A percentile compares a stretch with the other conserved stretches of the same genome.
Evolutionary conservation across 37 sponge, comb jelly and placozoan species (phyloP).

Genomic region (Dysidea cf. avara): DNA sequence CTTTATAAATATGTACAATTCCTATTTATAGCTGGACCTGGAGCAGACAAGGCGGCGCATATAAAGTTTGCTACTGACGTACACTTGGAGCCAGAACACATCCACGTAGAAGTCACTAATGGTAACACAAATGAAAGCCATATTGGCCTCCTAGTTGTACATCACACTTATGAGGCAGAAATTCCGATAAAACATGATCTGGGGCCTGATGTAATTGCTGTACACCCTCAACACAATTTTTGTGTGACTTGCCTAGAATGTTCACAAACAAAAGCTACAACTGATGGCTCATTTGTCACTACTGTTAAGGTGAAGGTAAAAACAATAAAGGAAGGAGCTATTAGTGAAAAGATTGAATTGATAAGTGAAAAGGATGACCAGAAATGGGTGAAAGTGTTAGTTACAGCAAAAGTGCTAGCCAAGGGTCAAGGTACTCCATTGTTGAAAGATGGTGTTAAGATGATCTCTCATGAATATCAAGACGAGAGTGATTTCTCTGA

Average conservation of each 20-base stretch:
- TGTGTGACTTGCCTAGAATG: constrained; percentile 34
- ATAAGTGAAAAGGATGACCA: constrained; percentile 12
- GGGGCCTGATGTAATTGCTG: constrained; percentile 30
- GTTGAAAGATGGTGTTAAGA: constrained; percentile 65
- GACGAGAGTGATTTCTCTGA: constrained; percentile 69
- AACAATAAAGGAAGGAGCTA: constrained; percentile 68
- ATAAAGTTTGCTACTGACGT: constrained; percentile 55
- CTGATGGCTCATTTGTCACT: constrained; percentile 17
- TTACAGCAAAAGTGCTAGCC: constrained; percentile 63
- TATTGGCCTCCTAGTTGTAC: constrained; percentile 59
- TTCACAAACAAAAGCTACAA: background rate
- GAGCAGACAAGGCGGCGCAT: constrained; percentile 2
- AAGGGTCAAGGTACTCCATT: constrained; percentile 69
- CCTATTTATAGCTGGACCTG: too few species aligned
- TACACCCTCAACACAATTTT: constrained; percentile 52
- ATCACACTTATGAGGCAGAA: constrained; percentile 69
- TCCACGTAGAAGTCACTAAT: constrained; percentile 34
- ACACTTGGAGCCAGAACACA: constrained; percentile 58
- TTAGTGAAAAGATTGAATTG: constrained; percentile 58
- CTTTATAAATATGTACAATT: too few species aligned
- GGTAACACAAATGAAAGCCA: constrained; percentile 54
- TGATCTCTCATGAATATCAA: constrained; percentile 60
- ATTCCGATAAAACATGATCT: constrained; percentile 55
- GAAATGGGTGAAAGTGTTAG: constrained; percentile 24
- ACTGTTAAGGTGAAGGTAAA: constrained; percentile 49